phyloP scores from a whole-genome alignment of 2,113 vertebrate genomes.

The Lepisosteus osseus region DNA sequence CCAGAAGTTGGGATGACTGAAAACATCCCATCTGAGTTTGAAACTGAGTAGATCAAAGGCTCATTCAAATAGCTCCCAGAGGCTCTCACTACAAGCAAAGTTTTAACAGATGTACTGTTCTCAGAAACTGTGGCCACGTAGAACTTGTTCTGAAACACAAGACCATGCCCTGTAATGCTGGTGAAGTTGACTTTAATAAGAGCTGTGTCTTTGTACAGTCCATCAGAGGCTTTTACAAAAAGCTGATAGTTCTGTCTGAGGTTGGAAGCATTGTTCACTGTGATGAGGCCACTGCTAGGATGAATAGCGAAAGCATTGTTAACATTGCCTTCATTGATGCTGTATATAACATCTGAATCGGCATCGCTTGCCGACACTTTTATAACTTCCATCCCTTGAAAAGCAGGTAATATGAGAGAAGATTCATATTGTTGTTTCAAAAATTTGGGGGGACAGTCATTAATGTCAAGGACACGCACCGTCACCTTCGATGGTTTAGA shows the following conservation, averaged over 20 bases:
- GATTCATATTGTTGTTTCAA: conserved; percentile 61
- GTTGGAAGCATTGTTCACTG: conserved; percentile 61
- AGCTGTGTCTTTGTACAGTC: conserved; percentile 73
- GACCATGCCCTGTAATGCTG: conserved; percentile 52
- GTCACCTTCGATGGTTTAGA: conserved; percentile 73
- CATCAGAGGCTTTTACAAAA: conserved; percentile 75
- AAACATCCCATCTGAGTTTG: conserved; percentile 79
- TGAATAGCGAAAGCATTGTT: conserved; percentile 74
- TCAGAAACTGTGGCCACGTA: conserved; percentile 73
- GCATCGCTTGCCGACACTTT: conserved; percentile 74
- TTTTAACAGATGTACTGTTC: conserved; percentile 67
- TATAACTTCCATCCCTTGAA: conserved; percentile 74
- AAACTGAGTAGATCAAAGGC: conserved; percentile 74
- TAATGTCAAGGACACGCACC: conserved; percentile 74
- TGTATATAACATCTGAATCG: conserved; percentile 83
- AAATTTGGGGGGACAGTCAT: conserved; percentile 86
- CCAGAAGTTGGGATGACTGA: conserved; percentile 76
- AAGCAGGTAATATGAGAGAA: conserved; percentile 66
- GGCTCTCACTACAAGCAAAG: conserved; percentile 68
- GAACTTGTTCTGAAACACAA: conserved; percentile 69
- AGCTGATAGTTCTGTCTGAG: conserved; percentile 67
- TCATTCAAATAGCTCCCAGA: conserved; percentile 81
- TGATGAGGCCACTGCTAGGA: conserved; percentile 70
- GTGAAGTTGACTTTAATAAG: conserved; percentile 73
- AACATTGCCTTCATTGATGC: conserved; percentile 72